Conservation (phyloP, 2,113 vertebrate species). For the Dipodomys merriami region DNA sequence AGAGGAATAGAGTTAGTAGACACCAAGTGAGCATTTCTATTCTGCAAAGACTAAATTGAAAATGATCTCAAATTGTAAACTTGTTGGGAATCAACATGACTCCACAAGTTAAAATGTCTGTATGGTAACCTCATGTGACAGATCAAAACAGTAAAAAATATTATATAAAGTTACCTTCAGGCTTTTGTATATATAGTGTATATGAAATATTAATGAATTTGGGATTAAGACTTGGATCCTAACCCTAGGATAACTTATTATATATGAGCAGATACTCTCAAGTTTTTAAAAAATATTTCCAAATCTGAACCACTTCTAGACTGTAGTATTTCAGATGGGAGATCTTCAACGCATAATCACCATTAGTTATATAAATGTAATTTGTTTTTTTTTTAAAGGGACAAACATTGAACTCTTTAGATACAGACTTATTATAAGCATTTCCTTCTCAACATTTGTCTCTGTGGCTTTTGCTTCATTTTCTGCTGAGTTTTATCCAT, state of each 20-base stretch:
- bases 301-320: not conserved
- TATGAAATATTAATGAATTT: not conserved
- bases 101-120: not conserved
- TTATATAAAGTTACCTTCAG: not conserved
- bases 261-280: not conserved
- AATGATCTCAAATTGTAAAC: not conserved
- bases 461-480: not conserved
- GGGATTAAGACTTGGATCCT: not conserved
- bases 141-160: not conserved
- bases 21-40: not conserved
- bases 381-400: not conserved
- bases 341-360: not conserved
- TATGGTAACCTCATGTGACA: not conserved
- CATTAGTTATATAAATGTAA: not conserved
- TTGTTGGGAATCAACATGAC: not conserved
- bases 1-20: not conserved
- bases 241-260: not conserved
- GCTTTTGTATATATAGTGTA: no score
- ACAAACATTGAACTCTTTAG: not conserved
- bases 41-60: not conserved
- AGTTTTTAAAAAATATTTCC: not conserved
- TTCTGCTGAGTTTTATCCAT: not conserved
- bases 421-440: not conserved
- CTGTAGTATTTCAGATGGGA: not conserved
- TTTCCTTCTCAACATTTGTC: not conserved